Evolutionary conservation across 2,888 invertebrate genomes (phyloP).

Genomic region (Leucania comma): DNA sequence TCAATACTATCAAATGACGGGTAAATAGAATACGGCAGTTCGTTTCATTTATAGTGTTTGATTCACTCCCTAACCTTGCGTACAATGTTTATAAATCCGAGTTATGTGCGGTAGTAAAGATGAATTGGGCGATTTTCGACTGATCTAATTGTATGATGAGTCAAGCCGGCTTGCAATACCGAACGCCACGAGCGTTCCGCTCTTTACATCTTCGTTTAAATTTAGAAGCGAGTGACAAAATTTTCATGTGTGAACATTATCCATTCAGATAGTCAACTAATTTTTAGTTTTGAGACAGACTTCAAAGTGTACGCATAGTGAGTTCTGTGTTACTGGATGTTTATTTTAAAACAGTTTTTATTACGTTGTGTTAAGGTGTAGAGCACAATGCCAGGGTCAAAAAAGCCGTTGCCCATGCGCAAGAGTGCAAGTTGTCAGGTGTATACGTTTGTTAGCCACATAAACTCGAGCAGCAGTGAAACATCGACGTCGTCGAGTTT

Average conservation of each 20-base stretch:
- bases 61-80: conserved; percentile 5
- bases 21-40: conserved; percentile 8
- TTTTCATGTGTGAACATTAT: conserved; percentile 62
- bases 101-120: conserved; percentile 60
- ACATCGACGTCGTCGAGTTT: conserved; percentile 79
- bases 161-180: conserved; percentile 70
- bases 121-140: conserved; percentile 69
- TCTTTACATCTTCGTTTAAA: conserved; percentile 76
- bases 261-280: conserved; percentile 62
- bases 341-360: conserved; percentile 38
- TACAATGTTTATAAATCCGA: conserved; percentile 58
- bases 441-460: conserved; percentile 69
- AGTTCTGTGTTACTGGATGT: conserved; percentile 27
- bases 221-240: conserved; percentile 85
- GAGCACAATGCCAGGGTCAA: conserved; percentile 51
- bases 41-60: neutral
- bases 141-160: conserved; percentile 77
- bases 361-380: conserved; percentile 51
- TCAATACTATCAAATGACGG: conserved; percentile 25
- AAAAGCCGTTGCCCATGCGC: conserved; percentile 66
- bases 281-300: conserved; percentile 70
- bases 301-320: conserved; percentile 61
- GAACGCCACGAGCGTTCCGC: conserved; percentile 66
- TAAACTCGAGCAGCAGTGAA: conserved; percentile 81
- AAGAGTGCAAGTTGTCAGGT: conserved; percentile 81